phyloP scores from a whole-genome alignment of 2,888 invertebrate genomes.

The Brachylomia viminalis region DNA sequence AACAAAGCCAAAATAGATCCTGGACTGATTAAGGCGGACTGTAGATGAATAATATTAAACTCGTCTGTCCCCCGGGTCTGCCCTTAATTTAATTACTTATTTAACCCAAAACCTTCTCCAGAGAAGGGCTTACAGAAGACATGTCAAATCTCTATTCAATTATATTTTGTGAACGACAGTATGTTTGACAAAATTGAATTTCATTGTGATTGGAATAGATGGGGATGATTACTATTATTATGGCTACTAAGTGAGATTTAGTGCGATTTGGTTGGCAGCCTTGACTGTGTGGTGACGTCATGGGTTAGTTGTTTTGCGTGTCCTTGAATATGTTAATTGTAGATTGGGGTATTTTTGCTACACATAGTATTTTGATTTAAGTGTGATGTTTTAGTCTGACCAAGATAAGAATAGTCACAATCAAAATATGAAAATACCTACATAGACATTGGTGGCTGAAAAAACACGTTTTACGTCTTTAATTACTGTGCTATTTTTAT shows the following conservation, averaged over 20 bases:
- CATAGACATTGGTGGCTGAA: neutral
- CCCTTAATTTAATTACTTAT: slow-evolving; percentile 82
- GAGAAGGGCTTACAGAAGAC: slow-evolving; percentile 70
- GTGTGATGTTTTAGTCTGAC: no score
- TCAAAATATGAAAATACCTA: neutral
- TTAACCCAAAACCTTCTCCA: slow-evolving; percentile 74
- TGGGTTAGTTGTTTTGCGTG: neutral
- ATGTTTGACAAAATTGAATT: slow-evolving; percentile 68
- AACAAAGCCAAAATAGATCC: slow-evolving; percentile 45
- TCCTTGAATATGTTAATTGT: slow-evolving; percentile 3
- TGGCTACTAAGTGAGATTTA: slow-evolving; percentile 61
- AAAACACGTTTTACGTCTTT: neutral
- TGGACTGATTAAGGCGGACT: slow-evolving; percentile 50
- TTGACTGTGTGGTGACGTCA: slow-evolving; percentile 30
- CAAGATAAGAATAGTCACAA: neutral
- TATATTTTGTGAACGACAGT: slow-evolving; percentile 70
- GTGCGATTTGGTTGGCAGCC: slow-evolving; percentile 43
- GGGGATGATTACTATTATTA: slow-evolving; percentile 49
- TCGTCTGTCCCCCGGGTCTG: slow-evolving; percentile 69
- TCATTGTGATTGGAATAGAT: slow-evolving; percentile 67
- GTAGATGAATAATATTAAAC: slow-evolving; percentile 75
- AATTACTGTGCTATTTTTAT: neutral
- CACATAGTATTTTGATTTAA: no score
- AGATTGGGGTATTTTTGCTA: neutral
- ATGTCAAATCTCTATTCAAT: slow-evolving; percentile 80